phyloP scores from a whole-genome alignment of 2,888 invertebrate species.

The Erebia aethiops region DNA sequence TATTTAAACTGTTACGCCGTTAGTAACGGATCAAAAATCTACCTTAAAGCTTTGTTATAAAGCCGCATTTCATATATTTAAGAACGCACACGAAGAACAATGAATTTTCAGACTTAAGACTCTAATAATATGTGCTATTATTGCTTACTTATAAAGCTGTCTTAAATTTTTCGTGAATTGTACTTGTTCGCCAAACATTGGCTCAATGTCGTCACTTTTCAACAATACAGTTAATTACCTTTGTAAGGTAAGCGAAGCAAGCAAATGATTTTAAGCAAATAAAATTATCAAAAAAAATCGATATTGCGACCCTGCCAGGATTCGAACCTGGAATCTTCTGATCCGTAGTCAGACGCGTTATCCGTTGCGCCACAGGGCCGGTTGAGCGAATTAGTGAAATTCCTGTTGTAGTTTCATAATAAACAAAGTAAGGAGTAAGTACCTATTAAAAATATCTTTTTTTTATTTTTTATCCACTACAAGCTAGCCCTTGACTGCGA shows the following conservation, averaged over 20 bases:
- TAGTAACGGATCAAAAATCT: conserved; percentile 39
- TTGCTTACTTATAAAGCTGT: conserved; percentile 36
- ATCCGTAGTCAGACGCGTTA: conserved; percentile 89
- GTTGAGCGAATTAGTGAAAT: conserved; percentile 20
- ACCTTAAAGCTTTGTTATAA: conserved; percentile 34
- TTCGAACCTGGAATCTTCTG: conserved; percentile 87
- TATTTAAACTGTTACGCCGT: conserved; percentile 53
- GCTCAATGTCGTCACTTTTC: conserved; percentile 59
- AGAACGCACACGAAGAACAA: conserved; percentile 37
- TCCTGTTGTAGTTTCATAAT: not conserved
- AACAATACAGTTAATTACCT: conserved; percentile 65
- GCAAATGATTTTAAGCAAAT: conserved; percentile 42
- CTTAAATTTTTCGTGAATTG: conserved; percentile 49
- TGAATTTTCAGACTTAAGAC: conserved; percentile 52
- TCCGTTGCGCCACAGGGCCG: conserved; percentile 86
- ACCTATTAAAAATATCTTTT: no score
- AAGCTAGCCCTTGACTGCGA: no score
- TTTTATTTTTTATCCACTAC: no score
- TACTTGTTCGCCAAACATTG: conserved; percentile 67
- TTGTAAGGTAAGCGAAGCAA: conserved; percentile 55
- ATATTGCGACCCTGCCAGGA: conserved; percentile 82
- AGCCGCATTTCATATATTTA: conserved; percentile 41
- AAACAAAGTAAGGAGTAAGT: no score
- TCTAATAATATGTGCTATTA: conserved; percentile 49
- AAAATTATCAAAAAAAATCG: conserved; percentile 40